Evolutionary conservation across 2,797 vertebrate species (phyloP).

Genomic region (Silurus aristotelis): DNA sequence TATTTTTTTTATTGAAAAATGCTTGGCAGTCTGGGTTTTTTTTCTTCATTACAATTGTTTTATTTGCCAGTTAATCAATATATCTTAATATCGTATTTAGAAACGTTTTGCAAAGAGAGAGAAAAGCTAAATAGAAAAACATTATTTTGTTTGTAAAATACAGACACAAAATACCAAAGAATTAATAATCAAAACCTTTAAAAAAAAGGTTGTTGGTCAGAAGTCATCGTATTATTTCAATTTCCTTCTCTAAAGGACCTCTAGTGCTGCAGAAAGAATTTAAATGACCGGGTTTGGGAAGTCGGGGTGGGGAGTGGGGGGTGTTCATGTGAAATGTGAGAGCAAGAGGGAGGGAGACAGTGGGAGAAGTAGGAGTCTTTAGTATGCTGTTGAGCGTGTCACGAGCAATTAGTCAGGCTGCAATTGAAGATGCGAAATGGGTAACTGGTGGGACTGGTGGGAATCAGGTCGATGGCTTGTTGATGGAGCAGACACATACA

Average conservation of each 20-base stretch:
- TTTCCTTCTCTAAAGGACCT: constrained; percentile 54
- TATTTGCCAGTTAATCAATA: constrained; percentile 64
- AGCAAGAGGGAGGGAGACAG: constrained; percentile 7
- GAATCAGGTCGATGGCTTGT: constrained; percentile 17
- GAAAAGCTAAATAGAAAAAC: constrained; percentile 18
- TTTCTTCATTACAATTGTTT: constrained; percentile 54
- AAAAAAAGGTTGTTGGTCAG: constrained; percentile 24
- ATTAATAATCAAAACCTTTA: not conserved
- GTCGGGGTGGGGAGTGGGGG: not conserved
- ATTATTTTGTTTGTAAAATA: constrained; percentile 29
- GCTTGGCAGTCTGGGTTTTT: constrained; percentile 60
- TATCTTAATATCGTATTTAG: constrained; percentile 47
- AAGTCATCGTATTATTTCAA: constrained; percentile 57
- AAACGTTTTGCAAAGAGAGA: constrained; percentile 13
- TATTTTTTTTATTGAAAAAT: constrained; percentile 56
- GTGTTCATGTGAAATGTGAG: not conserved
- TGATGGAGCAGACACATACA: constrained; percentile 9
- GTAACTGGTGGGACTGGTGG: constrained; percentile 18
- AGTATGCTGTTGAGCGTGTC: constrained; percentile 38
- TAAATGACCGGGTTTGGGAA: constrained; percentile 61
- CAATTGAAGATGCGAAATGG: constrained; percentile 22
- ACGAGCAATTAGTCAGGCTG: constrained; percentile 45
- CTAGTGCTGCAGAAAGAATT: constrained; percentile 58
- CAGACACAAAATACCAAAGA: constrained; percentile 34
- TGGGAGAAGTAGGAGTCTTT: constrained; percentile 28